Evolutionary conservation across 2,113 vertebrate species (phyloP), one percentile per base, ranked within the genome.

Genomic region (Aix galericulata): DNA sequence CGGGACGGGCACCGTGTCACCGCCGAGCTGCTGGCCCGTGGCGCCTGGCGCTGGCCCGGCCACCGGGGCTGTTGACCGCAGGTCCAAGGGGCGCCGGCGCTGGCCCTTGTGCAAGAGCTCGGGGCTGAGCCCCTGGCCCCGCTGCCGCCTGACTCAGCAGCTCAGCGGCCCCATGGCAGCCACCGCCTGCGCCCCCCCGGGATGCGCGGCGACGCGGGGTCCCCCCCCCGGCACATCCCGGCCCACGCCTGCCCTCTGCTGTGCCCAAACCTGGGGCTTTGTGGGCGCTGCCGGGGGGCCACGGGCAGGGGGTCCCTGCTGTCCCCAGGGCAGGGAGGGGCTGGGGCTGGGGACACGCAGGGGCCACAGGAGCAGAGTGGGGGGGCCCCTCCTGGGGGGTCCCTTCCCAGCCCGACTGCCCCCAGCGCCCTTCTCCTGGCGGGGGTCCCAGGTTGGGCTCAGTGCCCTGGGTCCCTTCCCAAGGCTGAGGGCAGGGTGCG

Each of bases 141-240:
- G 25, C 17, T 36, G 31, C 66, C 5, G 17, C 46, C 53, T 79
- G 80, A 86, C 34, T 88, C 90, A 88, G 84, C 80, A 9, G 7
- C 32, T 10, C n/a, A 44, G 16, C 44, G 17, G 42, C 42, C 42
- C 42, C 42, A 44, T 44, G 42, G 42, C 42, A 38, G 38, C 4
- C 31, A 46, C 46, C 7, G 8, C 60, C 52, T 21, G 50, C 4
- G 11, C 16, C 32, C 5, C 1, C 21, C 23, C 4, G 60, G 63
- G 25, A 7, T 4, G 13, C 8, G 3, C 1, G 1, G 50, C 17
- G 26, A 16, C 1, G 3, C 3, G 56, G 11, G 36, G 53, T 4
- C 53, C 16, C 55, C 16, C 55, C 15, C 55, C 27, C 23, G 23
- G 50, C 20, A 21, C 46, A 13, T 52, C 50, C 50, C 13, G 22